Evolutionary conservation across 2,888 invertebrate genomes (phyloP).

Genomic region (Sinhomidia bicolor): DNA sequence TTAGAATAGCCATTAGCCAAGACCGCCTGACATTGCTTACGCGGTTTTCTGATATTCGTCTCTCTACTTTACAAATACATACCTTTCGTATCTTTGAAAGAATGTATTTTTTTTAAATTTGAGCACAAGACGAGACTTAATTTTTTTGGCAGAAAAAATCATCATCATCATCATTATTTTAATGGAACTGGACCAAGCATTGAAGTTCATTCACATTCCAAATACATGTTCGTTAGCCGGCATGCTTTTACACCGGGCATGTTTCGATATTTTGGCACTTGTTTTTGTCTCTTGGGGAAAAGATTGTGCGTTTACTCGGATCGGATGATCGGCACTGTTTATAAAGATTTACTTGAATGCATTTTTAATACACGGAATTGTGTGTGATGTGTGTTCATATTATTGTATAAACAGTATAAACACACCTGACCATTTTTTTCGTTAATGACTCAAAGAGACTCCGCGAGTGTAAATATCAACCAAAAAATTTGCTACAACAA

Average conservation of each 20-base stretch:
- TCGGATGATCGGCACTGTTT: not conserved
- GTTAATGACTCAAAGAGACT: slow-evolving; percentile 69
- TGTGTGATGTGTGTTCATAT: slow-evolving; percentile 54
- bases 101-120: not conserved
- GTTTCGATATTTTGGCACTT: slow-evolving; percentile 37
- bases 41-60: too few species aligned
- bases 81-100: not conserved
- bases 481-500: slow-evolving; percentile 52
- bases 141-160: slow-evolving; percentile 14
- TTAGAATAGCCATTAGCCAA: slow-evolving; percentile 65
- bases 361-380: slow-evolving; percentile 33
- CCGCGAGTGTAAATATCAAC: slow-evolving; percentile 58
- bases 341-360: not conserved
- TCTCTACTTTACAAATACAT: not conserved
- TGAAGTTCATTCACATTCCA: not conserved
- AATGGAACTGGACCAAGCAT: not conserved
- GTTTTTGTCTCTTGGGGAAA: not conserved
- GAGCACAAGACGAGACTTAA: too few species aligned
- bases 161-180: too few species aligned
- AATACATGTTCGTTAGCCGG: not conserved
- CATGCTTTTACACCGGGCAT: not conserved
- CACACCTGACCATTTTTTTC: slow-evolving; percentile 67
- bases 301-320: not conserved
- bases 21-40: slow-evolving; percentile 51
- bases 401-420: not conserved